Conservation (phyloP, 2,113 vertebrate species). For the Struthio camelus region DNA sequence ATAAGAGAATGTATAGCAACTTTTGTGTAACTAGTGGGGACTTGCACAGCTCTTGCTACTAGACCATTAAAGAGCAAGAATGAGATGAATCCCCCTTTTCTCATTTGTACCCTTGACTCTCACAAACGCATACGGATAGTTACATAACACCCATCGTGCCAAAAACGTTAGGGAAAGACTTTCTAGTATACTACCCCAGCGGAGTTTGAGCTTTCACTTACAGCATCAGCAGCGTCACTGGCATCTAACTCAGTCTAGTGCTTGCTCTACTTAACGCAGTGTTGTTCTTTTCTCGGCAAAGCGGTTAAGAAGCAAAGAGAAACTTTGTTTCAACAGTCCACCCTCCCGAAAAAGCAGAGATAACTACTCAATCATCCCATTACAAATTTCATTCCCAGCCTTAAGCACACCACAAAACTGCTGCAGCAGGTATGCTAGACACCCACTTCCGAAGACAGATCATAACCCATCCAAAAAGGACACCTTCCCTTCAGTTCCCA, state of each 20-base stretch:
- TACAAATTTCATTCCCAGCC: background rate
- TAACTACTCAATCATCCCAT: background rate
- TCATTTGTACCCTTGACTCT: background rate
- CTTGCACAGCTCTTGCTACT: background rate
- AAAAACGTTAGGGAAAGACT: background rate
- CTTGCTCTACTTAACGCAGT: background rate
- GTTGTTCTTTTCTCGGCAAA: background rate
- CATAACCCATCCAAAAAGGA: background rate
- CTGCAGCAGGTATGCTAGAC: background rate
- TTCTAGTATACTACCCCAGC: background rate
- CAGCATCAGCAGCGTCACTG: background rate
- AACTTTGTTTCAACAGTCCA: background rate
- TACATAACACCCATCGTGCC: fast-evolving
- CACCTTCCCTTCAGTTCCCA: background rate
- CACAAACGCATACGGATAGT: fast-evolving
- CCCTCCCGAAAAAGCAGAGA: background rate
- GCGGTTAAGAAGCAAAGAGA: background rate
- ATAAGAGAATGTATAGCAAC: background rate
- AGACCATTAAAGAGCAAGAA: conserved; percentile 15
- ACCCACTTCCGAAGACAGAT: background rate
- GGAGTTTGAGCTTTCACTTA: background rate
- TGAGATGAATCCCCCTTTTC: background rate
- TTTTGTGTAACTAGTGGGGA: background rate
- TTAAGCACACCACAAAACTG: fast-evolving
- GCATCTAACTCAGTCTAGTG: background rate